These are phyloP conservation scores for Macrobrachium rosenbergii DNA, from an alignment of 1,140 invertebrate species.

Conservation along the genomic window DNA sequence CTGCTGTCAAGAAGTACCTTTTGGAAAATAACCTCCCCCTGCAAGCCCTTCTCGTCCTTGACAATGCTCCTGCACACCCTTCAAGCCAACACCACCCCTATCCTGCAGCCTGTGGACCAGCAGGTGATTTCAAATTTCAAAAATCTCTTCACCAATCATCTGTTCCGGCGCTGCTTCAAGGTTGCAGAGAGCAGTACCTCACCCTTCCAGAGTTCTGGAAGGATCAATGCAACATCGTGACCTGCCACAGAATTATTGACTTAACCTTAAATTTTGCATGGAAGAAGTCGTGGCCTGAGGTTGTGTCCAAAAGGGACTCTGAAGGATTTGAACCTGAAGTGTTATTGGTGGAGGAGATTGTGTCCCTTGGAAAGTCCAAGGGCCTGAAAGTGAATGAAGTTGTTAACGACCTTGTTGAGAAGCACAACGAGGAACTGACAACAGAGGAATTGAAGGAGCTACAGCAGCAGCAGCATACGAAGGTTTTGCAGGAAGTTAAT, in stretches of 20 bases:
- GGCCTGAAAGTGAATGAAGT: constrained; percentile 67
- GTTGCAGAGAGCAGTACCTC: constrained; percentile 5
- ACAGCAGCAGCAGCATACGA: too few species aligned
- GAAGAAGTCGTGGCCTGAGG: constrained; percentile 68
- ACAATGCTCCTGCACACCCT: too few species aligned
- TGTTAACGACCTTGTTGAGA: not conserved
- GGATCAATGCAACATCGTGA: constrained; percentile 57
- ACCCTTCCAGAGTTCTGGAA: constrained; percentile 64
- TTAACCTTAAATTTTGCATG: constrained; percentile 67
- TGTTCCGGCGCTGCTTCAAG: too few species aligned
- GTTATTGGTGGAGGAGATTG: constrained; percentile 68
- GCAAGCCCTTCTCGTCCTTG: too few species aligned
- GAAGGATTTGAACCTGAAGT: constrained; percentile 63
- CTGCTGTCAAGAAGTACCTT: too few species aligned
- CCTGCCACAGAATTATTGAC: constrained; percentile 67
- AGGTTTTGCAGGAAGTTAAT: too few species aligned
- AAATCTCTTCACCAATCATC: too few species aligned
- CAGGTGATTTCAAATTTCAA: too few species aligned
- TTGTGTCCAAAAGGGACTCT: constrained; percentile 63
- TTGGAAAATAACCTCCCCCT: too few species aligned
- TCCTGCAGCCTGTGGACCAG: too few species aligned
- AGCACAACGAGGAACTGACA: constrained; percentile 3
- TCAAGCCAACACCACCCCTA: too few species aligned
- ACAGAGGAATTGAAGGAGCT: not conserved
- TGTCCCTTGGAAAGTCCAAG: constrained; percentile 67